A percentile compares a stretch with the other conserved stretches of the same genome.
Evolutionary conservation across 2,888 invertebrate species (phyloP).

Genomic region (Thyatira batis): DNA sequence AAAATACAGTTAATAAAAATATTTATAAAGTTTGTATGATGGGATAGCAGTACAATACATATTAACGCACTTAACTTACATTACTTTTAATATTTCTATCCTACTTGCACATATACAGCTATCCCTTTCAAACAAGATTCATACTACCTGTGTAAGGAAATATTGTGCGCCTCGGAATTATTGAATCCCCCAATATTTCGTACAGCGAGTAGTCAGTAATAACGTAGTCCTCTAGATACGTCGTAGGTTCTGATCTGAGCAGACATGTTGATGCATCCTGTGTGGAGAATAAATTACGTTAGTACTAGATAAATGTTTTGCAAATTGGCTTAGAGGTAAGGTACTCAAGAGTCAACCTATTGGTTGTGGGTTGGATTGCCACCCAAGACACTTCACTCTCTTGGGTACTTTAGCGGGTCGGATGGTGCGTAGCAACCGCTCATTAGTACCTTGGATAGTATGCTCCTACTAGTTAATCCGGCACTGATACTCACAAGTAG

Average conservation of each 20-base stretch:
- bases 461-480: too few species aligned
- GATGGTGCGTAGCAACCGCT: too few species aligned
- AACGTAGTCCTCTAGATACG: conserved; percentile 70
- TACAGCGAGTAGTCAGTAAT: conserved; percentile 71
- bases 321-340: background rate
- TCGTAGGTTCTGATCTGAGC: conserved; percentile 69
- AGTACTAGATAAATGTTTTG: too few species aligned
- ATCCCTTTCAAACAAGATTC: background rate
- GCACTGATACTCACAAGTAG: conserved; percentile 57
- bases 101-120: too few species aligned
- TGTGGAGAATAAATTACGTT: conserved; percentile 1
- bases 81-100: too few species aligned
- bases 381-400: too few species aligned
- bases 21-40: too few species aligned
- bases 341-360: background rate
- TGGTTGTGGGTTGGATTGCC: too few species aligned
- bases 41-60: too few species aligned
- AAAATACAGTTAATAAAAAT: too few species aligned
- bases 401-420: too few species aligned
- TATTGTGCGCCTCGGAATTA: conserved; percentile 64
- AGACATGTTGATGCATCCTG: conserved; percentile 69
- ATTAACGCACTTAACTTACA: too few species aligned
- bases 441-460: conserved; percentile 71
- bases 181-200: conserved; percentile 75
- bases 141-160: conserved; percentile 56